phyloP scores from a whole-genome alignment of 2,888 invertebrate genomes.

The Philereme vetulata region DNA sequence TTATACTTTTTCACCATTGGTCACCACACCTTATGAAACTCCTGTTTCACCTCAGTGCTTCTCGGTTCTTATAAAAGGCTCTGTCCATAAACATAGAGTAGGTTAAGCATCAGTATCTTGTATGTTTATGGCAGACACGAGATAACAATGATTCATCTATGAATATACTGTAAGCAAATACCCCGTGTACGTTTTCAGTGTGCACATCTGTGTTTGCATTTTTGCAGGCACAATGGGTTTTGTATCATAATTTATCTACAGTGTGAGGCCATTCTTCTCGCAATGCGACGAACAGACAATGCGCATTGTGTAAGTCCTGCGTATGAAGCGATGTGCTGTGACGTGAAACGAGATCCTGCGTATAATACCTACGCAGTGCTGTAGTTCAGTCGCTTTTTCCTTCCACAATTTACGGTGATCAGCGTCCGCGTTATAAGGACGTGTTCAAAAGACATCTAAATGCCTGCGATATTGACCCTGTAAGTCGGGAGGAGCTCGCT shows the following conservation, averaged over 20 bases:
- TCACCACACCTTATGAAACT: too few species aligned
- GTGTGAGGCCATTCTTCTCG: constrained; percentile 64
- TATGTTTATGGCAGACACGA: constrained; percentile 5
- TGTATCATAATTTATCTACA: constrained; percentile 57
- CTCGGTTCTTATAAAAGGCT: too few species aligned
- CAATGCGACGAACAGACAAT: constrained; percentile 66
- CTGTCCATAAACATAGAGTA: too few species aligned
- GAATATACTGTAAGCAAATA: constrained; percentile 23
- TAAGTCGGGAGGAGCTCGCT: too few species aligned
- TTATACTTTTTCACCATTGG: too few species aligned
- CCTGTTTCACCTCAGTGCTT: too few species aligned
- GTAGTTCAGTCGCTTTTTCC: too few species aligned
- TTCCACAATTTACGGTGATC: too few species aligned
- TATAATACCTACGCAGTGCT: constrained; percentile 12
- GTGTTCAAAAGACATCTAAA: too few species aligned
- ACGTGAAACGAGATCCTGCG: constrained; percentile 60
- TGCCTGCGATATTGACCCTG: too few species aligned
- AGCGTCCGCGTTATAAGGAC: too few species aligned
- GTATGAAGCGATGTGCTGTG: constrained; percentile 42
- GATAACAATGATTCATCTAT: constrained; percentile 16
- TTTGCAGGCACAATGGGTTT: constrained; percentile 57
- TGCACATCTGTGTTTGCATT: constrained; percentile 53
- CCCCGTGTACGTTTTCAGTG: constrained; percentile 30
- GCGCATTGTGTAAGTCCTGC: constrained; percentile 67
- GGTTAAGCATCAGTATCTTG: background rate